A percentile compares a stretch with the other conserved stretches of the same genome.
Evolutionary conservation across 2,113 vertebrate genomes (phyloP).

Genomic region (Pica pica): DNA sequence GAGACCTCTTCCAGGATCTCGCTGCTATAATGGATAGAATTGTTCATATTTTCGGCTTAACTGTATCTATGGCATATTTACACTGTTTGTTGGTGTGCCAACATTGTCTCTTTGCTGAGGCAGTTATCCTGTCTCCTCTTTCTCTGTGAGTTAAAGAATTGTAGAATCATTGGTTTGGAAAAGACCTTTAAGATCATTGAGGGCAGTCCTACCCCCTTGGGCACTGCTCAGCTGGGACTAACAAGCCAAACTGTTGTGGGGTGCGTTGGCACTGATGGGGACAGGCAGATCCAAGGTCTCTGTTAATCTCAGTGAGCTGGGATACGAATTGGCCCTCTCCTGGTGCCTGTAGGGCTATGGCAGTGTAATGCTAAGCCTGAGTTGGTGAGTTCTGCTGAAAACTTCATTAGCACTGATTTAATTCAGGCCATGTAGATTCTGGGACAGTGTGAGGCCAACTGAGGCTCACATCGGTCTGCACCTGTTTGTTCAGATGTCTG

Average conservation of each 20-base stretch:
- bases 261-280: rapidly evolving
- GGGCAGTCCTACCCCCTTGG: neutral
- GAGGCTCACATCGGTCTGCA: neutral
- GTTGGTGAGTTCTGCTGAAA: slow-evolving; percentile 17
- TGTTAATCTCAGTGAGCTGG: neutral
- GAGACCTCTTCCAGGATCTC: neutral
- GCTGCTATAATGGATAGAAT: neutral
- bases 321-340: neutral
- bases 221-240: neutral
- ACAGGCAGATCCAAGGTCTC: neutral
- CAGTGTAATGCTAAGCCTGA: neutral
- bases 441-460: neutral
- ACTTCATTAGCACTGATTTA: neutral
- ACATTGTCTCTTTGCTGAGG: neutral
- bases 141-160: neutral
- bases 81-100: neutral
- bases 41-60: neutral
- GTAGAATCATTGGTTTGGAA: neutral
- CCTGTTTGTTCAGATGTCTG: slow-evolving; percentile 36
- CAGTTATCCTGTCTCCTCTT: neutral
- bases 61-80: neutral
- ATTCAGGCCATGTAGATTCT: neutral
- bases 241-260: neutral
- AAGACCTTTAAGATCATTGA: neutral
- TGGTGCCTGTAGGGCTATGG: neutral